Percentiles rank a stretch among this genome's conserved stretches.
These are phyloP conservation scores for Sorex maritimensis DNA, from an alignment of 2,797 vertebrate species.

Conservation along the genomic window DNA sequence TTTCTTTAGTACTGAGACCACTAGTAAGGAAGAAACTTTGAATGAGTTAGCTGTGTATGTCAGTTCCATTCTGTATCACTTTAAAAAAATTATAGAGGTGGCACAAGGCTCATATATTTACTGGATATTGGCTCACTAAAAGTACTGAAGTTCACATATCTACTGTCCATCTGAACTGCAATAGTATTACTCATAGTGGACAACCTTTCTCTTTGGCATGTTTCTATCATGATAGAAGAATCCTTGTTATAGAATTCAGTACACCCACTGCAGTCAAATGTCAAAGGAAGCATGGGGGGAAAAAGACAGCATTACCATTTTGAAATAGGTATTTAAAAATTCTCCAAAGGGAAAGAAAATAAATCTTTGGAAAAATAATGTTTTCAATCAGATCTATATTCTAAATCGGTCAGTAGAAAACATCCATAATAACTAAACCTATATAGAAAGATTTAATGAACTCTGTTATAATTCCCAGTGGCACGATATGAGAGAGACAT, in stretches of 20 bases:
- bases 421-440: background rate
- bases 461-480: conserved; percentile 12
- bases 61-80: conserved; percentile 60
- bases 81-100: conserved; percentile 67
- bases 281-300: background rate
- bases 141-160: conserved; percentile 67
- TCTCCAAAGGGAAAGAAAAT: background rate
- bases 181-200: conserved; percentile 69
- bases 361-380: too few relatives aligned
- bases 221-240: background rate
- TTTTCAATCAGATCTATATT: background rate
- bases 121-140: background rate
- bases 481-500: conserved; percentile 18
- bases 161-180: conserved; percentile 22
- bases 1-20: conserved; percentile 14
- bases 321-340: conserved; percentile 13
- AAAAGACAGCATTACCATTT: background rate
- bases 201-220: conserved; percentile 39
- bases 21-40: conserved; percentile 62
- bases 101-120: conserved; percentile 76
- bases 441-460: background rate
- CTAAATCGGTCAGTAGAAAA: background rate
- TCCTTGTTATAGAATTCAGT: background rate
- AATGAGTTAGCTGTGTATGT: conserved; percentile 66
- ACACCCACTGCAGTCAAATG: conserved; percentile 25